Base-by-base conservation (phyloP, 2,888 invertebrate species). In the Pterostichus madidus region DNA sequence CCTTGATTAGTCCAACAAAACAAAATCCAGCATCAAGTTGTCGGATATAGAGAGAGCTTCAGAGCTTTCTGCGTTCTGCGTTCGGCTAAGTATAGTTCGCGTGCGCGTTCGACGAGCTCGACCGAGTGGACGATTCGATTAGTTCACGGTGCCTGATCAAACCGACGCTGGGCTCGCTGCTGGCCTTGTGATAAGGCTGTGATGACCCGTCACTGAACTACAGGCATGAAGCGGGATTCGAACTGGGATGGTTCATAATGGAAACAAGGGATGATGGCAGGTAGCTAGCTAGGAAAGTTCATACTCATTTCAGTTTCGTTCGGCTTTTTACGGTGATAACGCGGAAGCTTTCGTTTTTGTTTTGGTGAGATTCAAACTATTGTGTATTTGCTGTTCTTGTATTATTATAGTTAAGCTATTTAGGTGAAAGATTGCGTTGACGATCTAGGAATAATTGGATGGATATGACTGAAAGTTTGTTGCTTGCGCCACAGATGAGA, bases 101-200 rank as follows among this genome's bases (percentile, higher is more conserved):
- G n/a, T 13, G 56, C 56, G 56, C 8, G 56, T 56, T 59, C 35
- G 71, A 5, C 44, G 31, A 39, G 71, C 44, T 46, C 71, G 71
- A 15, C 44, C 44, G 46, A 71, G 71, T 71, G 71, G 71, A 71
- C 71, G 71, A 71, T 71, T 71, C 44, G 71, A 71, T 71, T 71
- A 71, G 44, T 71, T 71, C 46, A 13, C 71, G 31, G 71, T 44
- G 15, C 17, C 71, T 71, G 71, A 71, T 71, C 71, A 71, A 71
- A 71, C 71, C 44, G 71, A 32, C 17, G 71, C 46, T 71, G 61
- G 61, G 11, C 32, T 31, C 46, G 44, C 64, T 64, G 64, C 64
- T n/a, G n/a, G 44, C 71, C 71, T 46, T 71, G 71, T 71, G 71
- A 71, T 71, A 71, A 71, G 44, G 46, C 39, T 11, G 39, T 64